Evolutionary conservation across 2,797 vertebrate species (phyloP).

Genomic region (Sibirionetta formosa): DNA sequence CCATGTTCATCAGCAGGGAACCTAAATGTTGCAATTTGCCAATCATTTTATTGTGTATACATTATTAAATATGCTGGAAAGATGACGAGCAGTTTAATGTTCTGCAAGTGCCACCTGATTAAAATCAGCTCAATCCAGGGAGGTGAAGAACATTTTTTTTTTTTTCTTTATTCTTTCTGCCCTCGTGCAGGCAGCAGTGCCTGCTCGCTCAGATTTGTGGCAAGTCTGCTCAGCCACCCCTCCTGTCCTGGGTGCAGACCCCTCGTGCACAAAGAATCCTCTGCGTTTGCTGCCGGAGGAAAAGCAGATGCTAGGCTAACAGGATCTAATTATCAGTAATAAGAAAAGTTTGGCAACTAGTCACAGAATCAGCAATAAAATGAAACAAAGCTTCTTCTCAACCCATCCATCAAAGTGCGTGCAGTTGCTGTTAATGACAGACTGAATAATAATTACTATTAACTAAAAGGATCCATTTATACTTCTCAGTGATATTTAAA

Average conservation of each 20-base stretch:
- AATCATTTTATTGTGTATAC: fast-evolving
- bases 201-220: background rate
- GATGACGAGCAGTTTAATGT: background rate
- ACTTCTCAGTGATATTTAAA: background rate
- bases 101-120: background rate
- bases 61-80: background rate
- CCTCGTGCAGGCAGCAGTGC: background rate
- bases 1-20: background rate
- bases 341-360: slow-evolving; percentile 58
- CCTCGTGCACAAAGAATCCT: background rate
- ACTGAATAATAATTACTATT: slow-evolving; percentile 24
- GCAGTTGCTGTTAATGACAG: slow-evolving; percentile 37
- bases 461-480: background rate
- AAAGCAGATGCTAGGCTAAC: slow-evolving; percentile 19
- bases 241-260: background rate
- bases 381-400: slow-evolving; percentile 19
- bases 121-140: background rate
- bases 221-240: background rate
- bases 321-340: slow-evolving; percentile 30
- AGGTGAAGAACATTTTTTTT: background rate
- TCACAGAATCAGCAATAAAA: background rate
- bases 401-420: slow-evolving; percentile 5
- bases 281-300: background rate
- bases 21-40: fast-evolving
- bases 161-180: too few relatives aligned